phyloP scores from a whole-genome alignment of 1,140 invertebrate species.

The Goniozus legneri region DNA sequence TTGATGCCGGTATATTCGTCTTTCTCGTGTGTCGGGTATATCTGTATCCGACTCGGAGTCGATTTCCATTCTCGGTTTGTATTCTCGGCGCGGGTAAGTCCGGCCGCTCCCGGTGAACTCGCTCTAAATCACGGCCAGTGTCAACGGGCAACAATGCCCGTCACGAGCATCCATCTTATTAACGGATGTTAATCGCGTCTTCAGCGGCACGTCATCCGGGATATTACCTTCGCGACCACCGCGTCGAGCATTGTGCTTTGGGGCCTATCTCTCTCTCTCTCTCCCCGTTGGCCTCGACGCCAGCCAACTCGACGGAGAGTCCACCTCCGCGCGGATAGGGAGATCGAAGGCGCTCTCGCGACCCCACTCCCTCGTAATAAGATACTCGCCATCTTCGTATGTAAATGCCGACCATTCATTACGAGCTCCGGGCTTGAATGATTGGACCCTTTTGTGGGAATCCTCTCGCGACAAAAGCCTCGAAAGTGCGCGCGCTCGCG shows the following conservation, averaged over 20 bases:
- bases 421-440: constrained; percentile 49
- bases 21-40: too few relatives aligned
- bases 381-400: constrained; percentile 56
- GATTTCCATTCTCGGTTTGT: too few relatives aligned
- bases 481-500: too few relatives aligned
- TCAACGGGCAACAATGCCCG: constrained; percentile 48
- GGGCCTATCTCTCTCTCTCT: constrained; percentile 1
- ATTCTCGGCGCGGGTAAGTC: too few relatives aligned
- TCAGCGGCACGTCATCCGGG: constrained; percentile 49
- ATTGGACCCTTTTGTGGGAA: constrained; percentile 48
- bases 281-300: neutral
- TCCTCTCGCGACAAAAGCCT: constrained; percentile 49
- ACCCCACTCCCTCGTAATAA: constrained; percentile 50
- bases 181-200: constrained; percentile 56
- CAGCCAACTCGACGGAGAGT: constrained; percentile 5
- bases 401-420: constrained; percentile 56
- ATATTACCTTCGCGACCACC: constrained; percentile 51
- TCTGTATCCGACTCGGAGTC: too few relatives aligned
- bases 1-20: too few relatives aligned
- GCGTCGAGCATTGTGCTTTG: constrained; percentile 36
- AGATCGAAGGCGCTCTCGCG: constrained; percentile 18
- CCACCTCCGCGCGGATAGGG: constrained; percentile 9
- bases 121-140: constrained; percentile 40
- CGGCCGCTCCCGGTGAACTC: too few relatives aligned
- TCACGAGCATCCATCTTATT: constrained; percentile 53